Evolutionary conservation across 2,797 vertebrate genomes (phyloP), one percentile per base, ranked within the genome.

Genomic region (Melanotaenia pygmaea): DNA sequence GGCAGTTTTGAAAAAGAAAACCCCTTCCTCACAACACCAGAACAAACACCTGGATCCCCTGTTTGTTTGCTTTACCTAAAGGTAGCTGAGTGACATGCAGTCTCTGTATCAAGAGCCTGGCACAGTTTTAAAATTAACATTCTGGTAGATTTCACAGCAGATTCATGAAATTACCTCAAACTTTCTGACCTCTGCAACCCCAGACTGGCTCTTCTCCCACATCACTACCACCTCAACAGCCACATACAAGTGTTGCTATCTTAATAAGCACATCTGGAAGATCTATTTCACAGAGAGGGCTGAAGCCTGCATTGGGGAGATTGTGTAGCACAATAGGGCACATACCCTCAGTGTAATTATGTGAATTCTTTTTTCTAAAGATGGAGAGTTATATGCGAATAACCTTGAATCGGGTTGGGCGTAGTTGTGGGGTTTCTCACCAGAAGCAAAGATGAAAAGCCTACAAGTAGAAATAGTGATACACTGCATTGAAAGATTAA

Each of bases 351-450:
- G 82, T 84, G 82, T 82, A 83, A 81, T 83, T 79, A 79, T 82
- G 13, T 77, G 80, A 68, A 66, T 84, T 91, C 89, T 89, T 34
- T 88, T 86, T 89, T 1, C 62, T 89, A 64, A 85, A 86, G 77
- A 76, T 20, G 20, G 51, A 57, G 53, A 67, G 51, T 65, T 87
- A 78, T 69, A 18, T 73, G 59, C 61, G 56, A 30, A 30, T 73
- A 80, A 79, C 83, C 78, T 83, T 83, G 83, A 74, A 53, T 62
- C 84, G 83, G 76, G 66, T 71, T 78, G 26, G 50, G 57, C 56
- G 60, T 76, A 58, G 72, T 71, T 5, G 8, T 50, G 34, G 40
- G 14, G 63, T 66, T 80, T 72, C 62, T 72, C 54, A 74, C 72
- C 56, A 64, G 58, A 71, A 47, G 43, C 59, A 70, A 74, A 84